Evolutionary conservation across 2,888 invertebrate species (phyloP).

Genomic region (Salticus scenicus): DNA sequence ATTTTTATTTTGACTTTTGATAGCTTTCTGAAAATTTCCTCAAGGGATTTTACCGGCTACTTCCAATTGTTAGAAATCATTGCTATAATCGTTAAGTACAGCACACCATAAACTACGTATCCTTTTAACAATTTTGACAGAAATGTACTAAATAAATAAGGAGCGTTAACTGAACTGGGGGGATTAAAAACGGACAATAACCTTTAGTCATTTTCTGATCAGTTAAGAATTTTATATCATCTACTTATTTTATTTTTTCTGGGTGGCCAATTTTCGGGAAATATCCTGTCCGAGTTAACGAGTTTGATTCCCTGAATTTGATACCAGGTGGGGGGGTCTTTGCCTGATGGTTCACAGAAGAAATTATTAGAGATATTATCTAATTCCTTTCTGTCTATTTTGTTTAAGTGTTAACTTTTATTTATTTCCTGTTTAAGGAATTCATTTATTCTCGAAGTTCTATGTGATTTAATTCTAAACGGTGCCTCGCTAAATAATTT

Average conservation of each 20-base stretch:
- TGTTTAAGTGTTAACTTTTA: not conserved
- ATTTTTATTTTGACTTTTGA: not conserved
- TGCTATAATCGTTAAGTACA: too few relatives aligned
- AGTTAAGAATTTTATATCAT: too few relatives aligned
- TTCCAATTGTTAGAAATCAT: not conserved
- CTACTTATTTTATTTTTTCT: too few relatives aligned
- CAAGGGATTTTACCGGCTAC: not conserved
- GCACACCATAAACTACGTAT: not conserved
- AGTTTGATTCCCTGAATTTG: too few relatives aligned
- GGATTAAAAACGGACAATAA: too few relatives aligned
- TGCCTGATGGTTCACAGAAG: not conserved
- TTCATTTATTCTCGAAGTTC: not conserved
- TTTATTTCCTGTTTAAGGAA: constrained; percentile 11
- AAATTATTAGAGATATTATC: constrained; percentile 20
- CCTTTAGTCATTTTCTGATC: too few relatives aligned
- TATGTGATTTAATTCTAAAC: not conserved
- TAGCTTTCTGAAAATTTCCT: not conserved
- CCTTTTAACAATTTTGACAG: too few relatives aligned
- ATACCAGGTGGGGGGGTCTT: not conserved
- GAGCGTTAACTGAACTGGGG: not conserved
- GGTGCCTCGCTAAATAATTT: too few relatives aligned
- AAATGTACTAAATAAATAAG: not conserved
- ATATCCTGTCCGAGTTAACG: not conserved
- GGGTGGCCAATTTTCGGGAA: too few relatives aligned
- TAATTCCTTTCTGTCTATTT: not conserved